phyloP scores from a whole-genome alignment of 2,888 invertebrate species.

The Hoplodrina ambigua region DNA sequence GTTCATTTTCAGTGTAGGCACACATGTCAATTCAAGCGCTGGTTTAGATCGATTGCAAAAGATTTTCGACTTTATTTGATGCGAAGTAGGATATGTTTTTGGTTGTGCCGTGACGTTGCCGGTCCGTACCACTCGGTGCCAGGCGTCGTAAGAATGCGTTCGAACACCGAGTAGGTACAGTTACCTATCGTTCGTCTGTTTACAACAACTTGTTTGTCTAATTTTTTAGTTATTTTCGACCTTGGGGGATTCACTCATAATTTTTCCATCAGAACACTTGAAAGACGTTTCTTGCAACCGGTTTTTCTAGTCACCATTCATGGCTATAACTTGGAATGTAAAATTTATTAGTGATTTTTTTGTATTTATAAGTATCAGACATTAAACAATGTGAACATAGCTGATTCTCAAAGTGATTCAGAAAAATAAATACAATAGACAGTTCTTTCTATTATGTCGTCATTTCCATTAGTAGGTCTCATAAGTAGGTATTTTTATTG shows the following conservation, averaged over 20 bases:
- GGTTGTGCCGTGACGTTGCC: slow-evolving; percentile 35
- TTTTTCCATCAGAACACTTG: slow-evolving; percentile 39
- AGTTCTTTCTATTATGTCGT: slow-evolving; percentile 8
- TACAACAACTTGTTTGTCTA: slow-evolving; percentile 58
- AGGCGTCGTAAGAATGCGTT: slow-evolving; percentile 81
- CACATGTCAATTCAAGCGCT: slow-evolving; percentile 46
- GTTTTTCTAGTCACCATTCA: slow-evolving; percentile 28
- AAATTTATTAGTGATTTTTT: background rate
- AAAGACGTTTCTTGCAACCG: slow-evolving; percentile 22
- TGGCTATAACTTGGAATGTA: background rate
- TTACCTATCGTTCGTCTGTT: slow-evolving; percentile 58
- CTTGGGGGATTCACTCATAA: slow-evolving; percentile 50
- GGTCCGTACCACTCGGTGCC: slow-evolving; percentile 83
- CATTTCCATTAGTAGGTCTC: slow-evolving; percentile 19
- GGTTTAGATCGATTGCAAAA: slow-evolving; percentile 34
- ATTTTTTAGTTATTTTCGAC: slow-evolving; percentile 57
- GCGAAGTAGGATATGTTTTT: slow-evolving; percentile 64
- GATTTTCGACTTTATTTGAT: slow-evolving; percentile 62
- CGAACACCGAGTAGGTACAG: slow-evolving; percentile 74
- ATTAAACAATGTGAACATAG: background rate
- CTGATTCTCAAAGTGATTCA: slow-evolving; percentile 9
- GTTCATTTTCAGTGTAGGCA: slow-evolving; percentile 71
- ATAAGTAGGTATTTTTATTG: slow-evolving; percentile 12
- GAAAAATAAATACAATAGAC: background rate
- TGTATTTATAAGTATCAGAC: slow-evolving; percentile 1